A percentile compares a stretch with the other conserved stretches of the same genome.
phyloP scores from a whole-genome alignment of 2,113 vertebrate genomes.

The Clarias macrocephalus region DNA sequence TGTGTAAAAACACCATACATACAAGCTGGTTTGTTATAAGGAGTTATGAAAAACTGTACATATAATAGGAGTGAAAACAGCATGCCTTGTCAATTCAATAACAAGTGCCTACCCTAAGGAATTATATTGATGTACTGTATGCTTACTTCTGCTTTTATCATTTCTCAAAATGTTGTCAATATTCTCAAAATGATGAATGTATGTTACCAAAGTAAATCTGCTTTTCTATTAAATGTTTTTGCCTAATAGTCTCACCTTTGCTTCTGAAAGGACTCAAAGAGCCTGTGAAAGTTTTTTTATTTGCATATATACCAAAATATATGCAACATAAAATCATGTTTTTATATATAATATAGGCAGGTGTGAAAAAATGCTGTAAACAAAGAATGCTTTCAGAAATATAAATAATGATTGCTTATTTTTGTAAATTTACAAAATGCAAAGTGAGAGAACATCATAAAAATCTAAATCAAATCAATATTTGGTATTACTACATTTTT shows the following conservation, averaged over 20 bases:
- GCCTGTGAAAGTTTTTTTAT: background rate
- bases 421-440: too few relatives aligned
- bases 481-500: too few relatives aligned
- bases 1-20: slow-evolving; percentile 1
- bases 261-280: background rate
- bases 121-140: background rate
- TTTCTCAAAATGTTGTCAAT: background rate
- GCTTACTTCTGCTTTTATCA: background rate
- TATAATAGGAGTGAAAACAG: background rate
- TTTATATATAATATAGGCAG: background rate
- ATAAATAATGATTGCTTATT: too few relatives aligned
- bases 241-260: background rate
- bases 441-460: too few relatives aligned
- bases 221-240: background rate
- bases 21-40: background rate
- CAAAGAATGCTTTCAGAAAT: too few relatives aligned
- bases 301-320: background rate
- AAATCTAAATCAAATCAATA: too few relatives aligned
- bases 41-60: background rate
- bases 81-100: slow-evolving; percentile 6
- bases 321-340: background rate
- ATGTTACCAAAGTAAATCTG: background rate
- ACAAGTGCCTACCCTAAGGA: background rate
- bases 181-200: background rate
- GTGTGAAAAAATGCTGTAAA: too few relatives aligned